Evolutionary conservation across 2,888 invertebrate genomes (phyloP).

Genomic region (Argyresthia albistria): DNA sequence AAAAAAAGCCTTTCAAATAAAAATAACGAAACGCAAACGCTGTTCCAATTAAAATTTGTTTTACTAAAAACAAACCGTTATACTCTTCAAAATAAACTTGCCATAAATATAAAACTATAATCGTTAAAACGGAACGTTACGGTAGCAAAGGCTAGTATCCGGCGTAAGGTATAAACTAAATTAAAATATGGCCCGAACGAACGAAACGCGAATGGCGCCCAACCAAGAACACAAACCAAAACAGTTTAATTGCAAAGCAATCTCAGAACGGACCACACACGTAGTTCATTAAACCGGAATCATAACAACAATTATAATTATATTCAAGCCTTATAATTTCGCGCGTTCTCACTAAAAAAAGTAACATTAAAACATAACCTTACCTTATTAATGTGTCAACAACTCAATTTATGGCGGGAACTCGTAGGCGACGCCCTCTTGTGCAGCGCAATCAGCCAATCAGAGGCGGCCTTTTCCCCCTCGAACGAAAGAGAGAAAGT

Average conservation of each 20-base stretch:
- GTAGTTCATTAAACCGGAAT: slow-evolving; percentile 56
- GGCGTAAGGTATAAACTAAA: slow-evolving; percentile 31
- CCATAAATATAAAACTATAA: slow-evolving; percentile 9
- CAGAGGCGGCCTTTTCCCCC: slow-evolving; percentile 25
- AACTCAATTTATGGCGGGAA: slow-evolving; percentile 73
- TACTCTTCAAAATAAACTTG: not conserved
- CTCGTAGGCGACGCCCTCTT: slow-evolving; percentile 55
- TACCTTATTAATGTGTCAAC: slow-evolving; percentile 70
- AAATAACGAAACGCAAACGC: not conserved
- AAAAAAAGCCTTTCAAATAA: not conserved
- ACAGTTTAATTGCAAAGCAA: slow-evolving; percentile 49
- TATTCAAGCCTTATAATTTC: slow-evolving; percentile 64
- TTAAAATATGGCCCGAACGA: slow-evolving; percentile 39
- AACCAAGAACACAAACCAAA: slow-evolving; percentile 22
- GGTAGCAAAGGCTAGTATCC: slow-evolving; percentile 22
- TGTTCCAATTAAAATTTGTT: too few relatives aligned
- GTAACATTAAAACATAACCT: slow-evolving; percentile 67
- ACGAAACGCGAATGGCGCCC: slow-evolving; percentile 24
- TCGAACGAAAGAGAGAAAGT: slow-evolving; percentile 14
- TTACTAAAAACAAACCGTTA: not conserved
- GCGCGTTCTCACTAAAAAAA: slow-evolving; percentile 53
- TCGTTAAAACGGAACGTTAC: slow-evolving; percentile 12
- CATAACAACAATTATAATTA: slow-evolving; percentile 64
- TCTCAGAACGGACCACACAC: slow-evolving; percentile 57
- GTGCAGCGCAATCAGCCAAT: slow-evolving; percentile 49